Evolutionary conservation across 2,797 vertebrate species (phyloP), one percentile per base, ranked within the genome.

Genomic region (Manis javanica): DNA sequence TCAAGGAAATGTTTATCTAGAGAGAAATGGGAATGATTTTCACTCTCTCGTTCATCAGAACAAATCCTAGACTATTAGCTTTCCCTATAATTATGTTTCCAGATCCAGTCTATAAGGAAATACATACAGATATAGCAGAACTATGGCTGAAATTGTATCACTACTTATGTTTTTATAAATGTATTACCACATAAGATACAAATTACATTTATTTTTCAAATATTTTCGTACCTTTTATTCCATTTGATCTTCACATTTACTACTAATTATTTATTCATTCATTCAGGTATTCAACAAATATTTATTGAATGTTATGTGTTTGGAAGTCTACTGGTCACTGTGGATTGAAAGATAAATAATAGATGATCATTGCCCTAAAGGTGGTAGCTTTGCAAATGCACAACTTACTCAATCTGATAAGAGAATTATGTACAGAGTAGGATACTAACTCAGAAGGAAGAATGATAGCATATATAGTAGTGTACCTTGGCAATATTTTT

Each of bases 151-250:
- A 72, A 57, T 79, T 72, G 10, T 55, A 79, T 24, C 29, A 24
- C 10, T 75, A 29, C 26, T 46, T 74, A 82, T 37, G 34, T 87
- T 75, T 75, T 90, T n/a, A 82, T 23, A 87, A 55, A 53, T 69
- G 8, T 16, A 68, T 94, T 69, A 69, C 5, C 14, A 82, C 11
- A 12, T 69, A 90, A 81, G 12, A 26, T 81, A 82, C 53, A 69
- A 77, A 46, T 87, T 91, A 18, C 14, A 64, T 69, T 42, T 82
- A 71, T 46, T 83, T 92, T 87, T 64, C 9, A 91, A 91, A 64
- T n/a, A 21, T 57, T 46, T 83, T 85, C 26, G 64, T 69, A 31
- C 61, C 74, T 77, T 15, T 82, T 42, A 66, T 53, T 85, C 9
- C 19, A 81, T 59, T 86, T 86, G 31, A 64, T 68, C 10, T 19